Conservation (phyloP, 2,888 invertebrate species). For the Phaonia tiefii region DNA sequence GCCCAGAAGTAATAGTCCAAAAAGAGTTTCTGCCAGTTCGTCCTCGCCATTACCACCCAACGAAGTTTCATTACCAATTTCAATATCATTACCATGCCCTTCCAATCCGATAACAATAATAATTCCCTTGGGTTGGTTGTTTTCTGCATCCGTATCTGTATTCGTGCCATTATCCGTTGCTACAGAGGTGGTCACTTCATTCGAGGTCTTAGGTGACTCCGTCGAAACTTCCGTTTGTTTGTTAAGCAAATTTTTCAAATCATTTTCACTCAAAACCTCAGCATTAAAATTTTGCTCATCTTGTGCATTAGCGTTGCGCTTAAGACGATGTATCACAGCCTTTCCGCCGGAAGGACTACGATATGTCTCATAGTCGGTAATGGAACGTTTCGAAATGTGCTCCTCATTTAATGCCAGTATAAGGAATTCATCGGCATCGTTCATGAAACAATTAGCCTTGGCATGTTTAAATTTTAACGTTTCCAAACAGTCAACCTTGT, state of each 20-base stretch:
- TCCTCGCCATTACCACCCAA: not conserved
- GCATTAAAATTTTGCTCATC: not conserved
- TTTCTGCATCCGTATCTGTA: not conserved
- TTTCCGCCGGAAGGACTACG: not conserved
- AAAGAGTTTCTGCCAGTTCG: not conserved
- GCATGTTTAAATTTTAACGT: slow-evolving; percentile 12
- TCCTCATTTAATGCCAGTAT: not conserved
- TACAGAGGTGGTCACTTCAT: not conserved
- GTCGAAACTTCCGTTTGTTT: not conserved
- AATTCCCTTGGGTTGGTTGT: not conserved
- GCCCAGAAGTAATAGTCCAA: not conserved
- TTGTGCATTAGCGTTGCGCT: not conserved
- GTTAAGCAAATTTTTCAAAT: not conserved
- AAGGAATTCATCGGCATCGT: slow-evolving; percentile 4
- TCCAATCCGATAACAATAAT: not conserved
- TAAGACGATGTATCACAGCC: not conserved
- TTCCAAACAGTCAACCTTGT: slow-evolving; percentile 8
- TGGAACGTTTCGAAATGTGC: not conserved
- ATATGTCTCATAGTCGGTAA: not conserved
- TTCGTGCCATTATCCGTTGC: not conserved
- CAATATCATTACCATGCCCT: not conserved
- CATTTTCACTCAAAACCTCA: slow-evolving; percentile 10
- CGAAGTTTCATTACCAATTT: not conserved
- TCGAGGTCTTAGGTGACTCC: not conserved
- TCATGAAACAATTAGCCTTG: slow-evolving; percentile 17